Conservation (phyloP, 1,140 invertebrate species). For the Phenacoccus solenopsis region DNA sequence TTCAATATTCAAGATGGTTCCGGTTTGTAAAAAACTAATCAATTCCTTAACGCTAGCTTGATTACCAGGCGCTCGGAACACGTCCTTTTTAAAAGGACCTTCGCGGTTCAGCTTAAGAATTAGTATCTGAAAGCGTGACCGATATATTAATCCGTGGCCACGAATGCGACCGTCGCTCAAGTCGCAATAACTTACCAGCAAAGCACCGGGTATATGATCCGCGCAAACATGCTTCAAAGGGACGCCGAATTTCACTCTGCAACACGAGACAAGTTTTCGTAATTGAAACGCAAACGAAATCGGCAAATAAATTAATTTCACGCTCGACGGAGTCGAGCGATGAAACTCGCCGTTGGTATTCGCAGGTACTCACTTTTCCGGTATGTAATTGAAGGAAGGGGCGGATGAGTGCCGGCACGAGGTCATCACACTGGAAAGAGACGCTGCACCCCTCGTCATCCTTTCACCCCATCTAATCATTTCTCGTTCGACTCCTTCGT, state of each 20-base stretch:
- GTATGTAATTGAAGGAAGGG: conserved; percentile 56
- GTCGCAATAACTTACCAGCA: conserved; percentile 50
- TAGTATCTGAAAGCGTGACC: conserved; percentile 48
- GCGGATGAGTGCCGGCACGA: conserved; percentile 63
- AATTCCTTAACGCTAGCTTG: conserved; percentile 92
- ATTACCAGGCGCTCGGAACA: conserved; percentile 86
- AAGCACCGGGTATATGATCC: conserved; percentile 79
- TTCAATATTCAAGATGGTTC: conserved; percentile 90
- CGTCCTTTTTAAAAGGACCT: conserved; percentile 80
- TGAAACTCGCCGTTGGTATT: too few species aligned
- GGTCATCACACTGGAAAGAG: conserved; percentile 75
- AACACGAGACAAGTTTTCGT: conserved; percentile 24
- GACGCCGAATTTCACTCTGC: conserved; percentile 79
- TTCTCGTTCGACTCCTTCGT: conserved; percentile 27
- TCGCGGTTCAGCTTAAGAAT: conserved; percentile 91
- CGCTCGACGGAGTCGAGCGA: too few species aligned
- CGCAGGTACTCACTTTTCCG: conserved; percentile 58
- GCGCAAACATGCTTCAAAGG: conserved; percentile 81
- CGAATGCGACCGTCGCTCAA: too few species aligned
- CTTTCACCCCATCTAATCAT: conserved; percentile 84
- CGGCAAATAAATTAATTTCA: not conserved
- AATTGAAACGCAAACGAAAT: not conserved
- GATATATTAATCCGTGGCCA: not conserved
- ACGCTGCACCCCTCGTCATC: conserved; percentile 76
- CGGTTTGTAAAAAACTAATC: conserved; percentile 87